Evolutionary conservation across 1,140 invertebrate genomes (phyloP).

Genomic region (Antheraea pernyi): DNA sequence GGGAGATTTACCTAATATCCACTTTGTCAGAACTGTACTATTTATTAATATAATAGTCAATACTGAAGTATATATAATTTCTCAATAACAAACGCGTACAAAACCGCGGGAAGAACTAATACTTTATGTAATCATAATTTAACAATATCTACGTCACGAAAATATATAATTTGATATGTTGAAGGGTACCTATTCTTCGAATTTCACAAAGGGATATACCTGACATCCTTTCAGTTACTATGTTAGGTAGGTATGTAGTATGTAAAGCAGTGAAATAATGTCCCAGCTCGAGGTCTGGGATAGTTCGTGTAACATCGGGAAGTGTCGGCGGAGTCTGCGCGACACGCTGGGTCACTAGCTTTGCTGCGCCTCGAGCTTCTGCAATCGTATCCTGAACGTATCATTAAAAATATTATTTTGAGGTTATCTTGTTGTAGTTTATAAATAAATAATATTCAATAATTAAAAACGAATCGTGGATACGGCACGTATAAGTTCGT

Average conservation of each 20-base stretch:
- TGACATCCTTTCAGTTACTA: background rate
- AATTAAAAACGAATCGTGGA: background rate
- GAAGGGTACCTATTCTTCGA: background rate
- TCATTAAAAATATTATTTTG: slow-evolving; percentile 75
- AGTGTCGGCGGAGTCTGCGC: slow-evolving; percentile 56
- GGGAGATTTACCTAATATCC: too few species aligned
- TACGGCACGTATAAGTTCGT: slow-evolving; percentile 4
- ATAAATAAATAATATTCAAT: slow-evolving; percentile 45
- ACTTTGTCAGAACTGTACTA: too few species aligned
- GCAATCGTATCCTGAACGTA: slow-evolving; percentile 68
- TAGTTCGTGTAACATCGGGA: slow-evolving; percentile 38
- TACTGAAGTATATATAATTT: too few species aligned
- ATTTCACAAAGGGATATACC: background rate
- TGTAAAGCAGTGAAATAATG: slow-evolving; percentile 25
- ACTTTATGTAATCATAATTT: too few species aligned
- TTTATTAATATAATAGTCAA: too few species aligned
- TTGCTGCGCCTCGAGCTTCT: slow-evolving; percentile 50
- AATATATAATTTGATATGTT: background rate
- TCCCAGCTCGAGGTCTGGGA: slow-evolving; percentile 30
- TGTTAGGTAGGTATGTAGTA: slow-evolving; percentile 7
- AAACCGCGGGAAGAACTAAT: too few species aligned
- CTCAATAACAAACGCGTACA: too few species aligned
- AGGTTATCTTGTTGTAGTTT: slow-evolving; percentile 63
- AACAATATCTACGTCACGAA: too few species aligned
- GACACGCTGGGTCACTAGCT: slow-evolving; percentile 26